phyloP scores from a whole-genome alignment of 1,140 invertebrate genomes.

The Varroa destructor region DNA sequence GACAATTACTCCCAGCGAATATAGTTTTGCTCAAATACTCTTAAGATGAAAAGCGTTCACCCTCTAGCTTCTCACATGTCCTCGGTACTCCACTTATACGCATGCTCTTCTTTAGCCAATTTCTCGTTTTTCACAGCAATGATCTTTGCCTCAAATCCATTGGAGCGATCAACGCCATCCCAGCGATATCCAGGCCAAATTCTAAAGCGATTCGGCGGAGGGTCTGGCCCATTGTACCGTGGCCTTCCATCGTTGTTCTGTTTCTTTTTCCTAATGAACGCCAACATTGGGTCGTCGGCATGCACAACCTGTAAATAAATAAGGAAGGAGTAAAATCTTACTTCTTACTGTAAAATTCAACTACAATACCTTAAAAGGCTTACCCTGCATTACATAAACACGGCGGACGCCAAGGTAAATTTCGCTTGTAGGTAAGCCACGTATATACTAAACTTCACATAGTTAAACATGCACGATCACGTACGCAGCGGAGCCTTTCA shows the following conservation, averaged over 20 bases:
- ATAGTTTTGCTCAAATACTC: too few species aligned
- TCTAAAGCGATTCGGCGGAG: constrained; percentile 73
- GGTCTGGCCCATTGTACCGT: constrained; percentile 59
- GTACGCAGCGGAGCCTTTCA: constrained; percentile 58
- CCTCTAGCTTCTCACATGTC: constrained; percentile 59
- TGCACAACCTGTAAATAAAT: constrained; percentile 46
- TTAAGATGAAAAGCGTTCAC: too few species aligned
- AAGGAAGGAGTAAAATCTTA: constrained; percentile 33
- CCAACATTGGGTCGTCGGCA: constrained; percentile 79
- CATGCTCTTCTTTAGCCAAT: constrained; percentile 64
- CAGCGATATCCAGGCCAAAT: constrained; percentile 85
- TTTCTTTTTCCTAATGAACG: constrained; percentile 65
- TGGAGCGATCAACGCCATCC: constrained; percentile 95
- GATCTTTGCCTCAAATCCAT: constrained; percentile 85
- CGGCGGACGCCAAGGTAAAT: too few species aligned
- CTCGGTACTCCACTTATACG: constrained; percentile 85
- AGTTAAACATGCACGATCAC: constrained; percentile 47
- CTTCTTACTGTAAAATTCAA: too few species aligned
- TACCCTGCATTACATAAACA: too few species aligned
- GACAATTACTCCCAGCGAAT: too few species aligned
- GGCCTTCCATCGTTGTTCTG: constrained; percentile 45
- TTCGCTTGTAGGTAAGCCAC: too few species aligned
- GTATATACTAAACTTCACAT: too few species aligned
- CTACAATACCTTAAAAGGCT: too few species aligned
- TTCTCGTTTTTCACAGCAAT: constrained; percentile 62